phyloP scores from a whole-genome alignment of 2,113 vertebrate genomes.

The Rhynchopsitta pachyrhyncha region DNA sequence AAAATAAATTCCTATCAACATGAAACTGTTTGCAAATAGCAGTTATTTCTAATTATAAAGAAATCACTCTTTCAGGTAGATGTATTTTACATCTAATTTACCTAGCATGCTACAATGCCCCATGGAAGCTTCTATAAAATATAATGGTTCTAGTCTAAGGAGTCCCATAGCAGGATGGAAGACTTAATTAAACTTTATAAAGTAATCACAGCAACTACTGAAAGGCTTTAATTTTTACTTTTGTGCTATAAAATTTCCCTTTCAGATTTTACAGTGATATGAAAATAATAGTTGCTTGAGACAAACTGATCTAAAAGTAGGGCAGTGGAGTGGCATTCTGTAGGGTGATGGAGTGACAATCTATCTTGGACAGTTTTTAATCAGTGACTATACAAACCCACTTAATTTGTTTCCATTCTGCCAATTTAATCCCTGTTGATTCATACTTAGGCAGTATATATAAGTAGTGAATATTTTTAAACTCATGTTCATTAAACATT shows the following conservation, averaged over 20 bases:
- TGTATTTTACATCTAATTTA: background rate
- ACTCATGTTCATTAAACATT: background rate
- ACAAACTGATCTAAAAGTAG: background rate
- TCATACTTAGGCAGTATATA: background rate
- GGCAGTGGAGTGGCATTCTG: background rate
- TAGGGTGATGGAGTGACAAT: background rate
- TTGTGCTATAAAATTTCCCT: background rate
- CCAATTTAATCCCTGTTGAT: background rate
- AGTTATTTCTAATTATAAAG: background rate
- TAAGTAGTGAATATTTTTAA: background rate
- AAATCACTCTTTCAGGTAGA: background rate
- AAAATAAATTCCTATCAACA: background rate
- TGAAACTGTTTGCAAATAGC: background rate
- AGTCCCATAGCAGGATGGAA: background rate
- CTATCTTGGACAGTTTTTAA: background rate
- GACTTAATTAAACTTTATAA: background rate
- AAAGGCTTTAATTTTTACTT: constrained; percentile 1
- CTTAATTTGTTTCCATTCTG: background rate
- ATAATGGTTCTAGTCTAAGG: background rate
- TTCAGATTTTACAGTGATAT: background rate
- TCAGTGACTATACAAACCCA: background rate
- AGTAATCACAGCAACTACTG: background rate
- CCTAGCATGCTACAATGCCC: background rate
- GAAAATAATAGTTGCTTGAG: background rate
- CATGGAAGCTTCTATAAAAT: background rate